Percentiles rank a stretch among this genome's conserved stretches.
These are phyloP conservation scores for Strigops habroptila DNA, from an alignment of 2,113 vertebrate genomes.

Conservation along the genomic window DNA sequence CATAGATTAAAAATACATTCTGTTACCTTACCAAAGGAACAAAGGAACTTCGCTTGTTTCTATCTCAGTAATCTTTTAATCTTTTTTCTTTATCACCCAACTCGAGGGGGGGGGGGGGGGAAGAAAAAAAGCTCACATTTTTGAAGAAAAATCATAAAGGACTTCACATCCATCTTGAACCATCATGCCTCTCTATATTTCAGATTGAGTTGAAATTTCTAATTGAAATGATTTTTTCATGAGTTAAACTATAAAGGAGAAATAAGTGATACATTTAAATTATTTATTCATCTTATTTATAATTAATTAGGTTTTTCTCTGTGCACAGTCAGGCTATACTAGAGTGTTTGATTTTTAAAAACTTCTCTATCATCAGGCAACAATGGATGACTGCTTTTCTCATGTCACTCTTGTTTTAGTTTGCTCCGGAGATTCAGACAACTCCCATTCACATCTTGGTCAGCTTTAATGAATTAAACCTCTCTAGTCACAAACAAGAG, in stretches of 20 bases:
- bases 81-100: conserved; percentile 45
- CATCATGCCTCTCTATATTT: conserved; percentile 68
- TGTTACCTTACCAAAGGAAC: conserved; percentile 46
- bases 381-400: conserved; percentile 68
- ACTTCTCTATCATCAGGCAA: conserved; percentile 66
- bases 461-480: conserved; percentile 59
- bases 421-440: conserved; percentile 56
- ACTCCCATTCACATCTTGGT: conserved; percentile 59
- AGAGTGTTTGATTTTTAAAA: conserved; percentile 71
- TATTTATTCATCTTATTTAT: conserved; percentile 90
- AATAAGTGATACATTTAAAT: conserved; percentile 94
- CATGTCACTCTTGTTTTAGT: conserved; percentile 67
- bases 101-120: no score
- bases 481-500: neutral
- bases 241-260: conserved; percentile 86
- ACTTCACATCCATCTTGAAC: conserved; percentile 71
- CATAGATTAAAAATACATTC: conserved; percentile 61
- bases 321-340: conserved; percentile 65
- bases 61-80: conserved; percentile 1
- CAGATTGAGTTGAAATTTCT: conserved; percentile 83
- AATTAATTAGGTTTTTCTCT: conserved; percentile 83
- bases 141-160: conserved; percentile 57
- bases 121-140: no score
- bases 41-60: conserved; percentile 49
- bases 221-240: conserved; percentile 96